A percentile compares a stretch with the other conserved stretches of the same genome.
Evolutionary conservation across 1,140 invertebrate genomes (phyloP).

Genomic region (Aphaenogaster floridana): DNA sequence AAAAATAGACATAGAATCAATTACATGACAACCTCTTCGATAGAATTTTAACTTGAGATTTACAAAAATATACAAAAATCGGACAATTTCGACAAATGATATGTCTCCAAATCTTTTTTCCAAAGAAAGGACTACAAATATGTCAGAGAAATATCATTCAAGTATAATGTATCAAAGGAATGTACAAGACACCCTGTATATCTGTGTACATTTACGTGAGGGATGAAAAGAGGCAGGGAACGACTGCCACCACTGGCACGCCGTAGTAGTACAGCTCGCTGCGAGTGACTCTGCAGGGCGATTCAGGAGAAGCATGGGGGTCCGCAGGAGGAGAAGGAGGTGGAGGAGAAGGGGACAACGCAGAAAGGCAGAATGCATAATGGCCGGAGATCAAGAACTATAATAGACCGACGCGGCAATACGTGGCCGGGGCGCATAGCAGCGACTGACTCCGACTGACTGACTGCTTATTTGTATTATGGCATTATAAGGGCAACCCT

Average conservation of each 20-base stretch:
- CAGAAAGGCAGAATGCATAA: constrained; percentile 75
- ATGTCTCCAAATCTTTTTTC: neutral
- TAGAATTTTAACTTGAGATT: neutral
- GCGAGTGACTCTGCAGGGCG: constrained; percentile 73
- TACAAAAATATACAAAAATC: neutral
- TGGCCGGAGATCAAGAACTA: constrained; percentile 77
- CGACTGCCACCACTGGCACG: constrained; percentile 9
- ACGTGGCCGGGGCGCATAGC: constrained; percentile 63
- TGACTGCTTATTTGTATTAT: constrained; percentile 79
- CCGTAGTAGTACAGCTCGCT: constrained; percentile 33
- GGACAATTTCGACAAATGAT: neutral
- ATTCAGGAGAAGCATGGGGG: constrained; percentile 47
- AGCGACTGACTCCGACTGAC: constrained; percentile 70
- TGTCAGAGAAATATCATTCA: neutral
- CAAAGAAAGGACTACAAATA: neutral
- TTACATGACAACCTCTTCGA: too few species aligned
- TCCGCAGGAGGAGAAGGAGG: constrained; percentile 32
- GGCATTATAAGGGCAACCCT: constrained; percentile 76
- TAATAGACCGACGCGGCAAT: constrained; percentile 76
- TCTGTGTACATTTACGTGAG: constrained; percentile 42
- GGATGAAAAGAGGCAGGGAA: constrained; percentile 53
- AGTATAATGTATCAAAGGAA: neutral
- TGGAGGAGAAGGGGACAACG: constrained; percentile 50
- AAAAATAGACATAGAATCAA: neutral
- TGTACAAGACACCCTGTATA: constrained; percentile 26